Conservation (phyloP, 2,113 vertebrate species). For the Gavia stellata region DNA sequence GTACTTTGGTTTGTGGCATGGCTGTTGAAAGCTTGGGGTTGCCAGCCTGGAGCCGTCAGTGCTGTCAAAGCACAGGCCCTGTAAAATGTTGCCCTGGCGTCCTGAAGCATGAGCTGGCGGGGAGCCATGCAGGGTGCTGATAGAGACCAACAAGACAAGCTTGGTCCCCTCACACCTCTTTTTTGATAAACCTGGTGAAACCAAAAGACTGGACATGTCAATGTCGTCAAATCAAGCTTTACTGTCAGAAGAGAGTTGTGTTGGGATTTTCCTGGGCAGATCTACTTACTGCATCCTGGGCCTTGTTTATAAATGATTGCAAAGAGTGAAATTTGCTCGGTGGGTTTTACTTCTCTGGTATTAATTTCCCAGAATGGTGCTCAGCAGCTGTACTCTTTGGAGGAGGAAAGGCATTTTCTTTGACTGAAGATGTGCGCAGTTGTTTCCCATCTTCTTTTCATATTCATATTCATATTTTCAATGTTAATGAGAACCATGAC, state of each 20-base stretch:
- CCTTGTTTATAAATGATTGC: background rate
- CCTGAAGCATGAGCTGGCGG: accelerated
- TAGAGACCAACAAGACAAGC: background rate
- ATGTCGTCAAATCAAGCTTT: background rate
- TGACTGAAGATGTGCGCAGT: background rate
- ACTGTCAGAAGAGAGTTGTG: background rate
- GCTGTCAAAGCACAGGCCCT: background rate
- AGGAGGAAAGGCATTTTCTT: background rate
- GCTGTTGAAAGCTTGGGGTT: background rate
- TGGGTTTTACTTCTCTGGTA: background rate
- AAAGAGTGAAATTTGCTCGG: background rate
- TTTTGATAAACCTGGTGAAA: background rate
- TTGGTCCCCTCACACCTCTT: background rate
- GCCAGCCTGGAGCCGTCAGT: background rate
- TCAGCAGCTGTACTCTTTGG: background rate
- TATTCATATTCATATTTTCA: background rate
- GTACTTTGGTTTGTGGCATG: background rate
- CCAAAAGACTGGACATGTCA: background rate
- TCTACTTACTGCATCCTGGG: background rate
- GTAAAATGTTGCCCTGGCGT: background rate
- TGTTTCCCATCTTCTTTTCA: background rate
- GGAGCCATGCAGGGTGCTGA: accelerated
- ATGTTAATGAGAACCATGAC: background rate
- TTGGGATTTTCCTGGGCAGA: background rate
- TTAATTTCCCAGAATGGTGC: background rate